Evolutionary conservation across 2,113 vertebrate genomes (phyloP).

Genomic region (Pedetes capensis): DNA sequence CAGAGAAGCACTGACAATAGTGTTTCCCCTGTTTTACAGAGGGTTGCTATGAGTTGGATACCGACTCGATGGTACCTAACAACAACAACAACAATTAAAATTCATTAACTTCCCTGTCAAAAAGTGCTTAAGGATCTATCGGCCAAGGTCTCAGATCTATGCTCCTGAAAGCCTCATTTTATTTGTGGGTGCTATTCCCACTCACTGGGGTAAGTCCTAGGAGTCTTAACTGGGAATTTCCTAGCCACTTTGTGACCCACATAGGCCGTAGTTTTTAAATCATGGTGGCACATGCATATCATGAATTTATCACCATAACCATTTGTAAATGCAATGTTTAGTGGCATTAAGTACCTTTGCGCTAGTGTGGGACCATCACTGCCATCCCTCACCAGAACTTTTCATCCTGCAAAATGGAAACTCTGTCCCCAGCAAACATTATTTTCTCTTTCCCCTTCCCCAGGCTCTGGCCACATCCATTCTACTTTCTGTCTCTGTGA

Average conservation of each 20-base stretch:
- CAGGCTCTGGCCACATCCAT: no score
- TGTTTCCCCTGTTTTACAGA: no score
- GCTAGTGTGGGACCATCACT: neutral
- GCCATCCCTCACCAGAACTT: neutral
- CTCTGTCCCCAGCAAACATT: no score
- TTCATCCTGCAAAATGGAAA: neutral
- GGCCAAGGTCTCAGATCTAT: neutral
- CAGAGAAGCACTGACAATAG: no score
- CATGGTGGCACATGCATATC: neutral
- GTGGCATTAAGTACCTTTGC: no score
- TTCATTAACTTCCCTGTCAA: neutral
- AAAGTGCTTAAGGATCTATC: neutral
- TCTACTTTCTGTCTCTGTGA: neutral
- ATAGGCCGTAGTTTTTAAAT: no score
- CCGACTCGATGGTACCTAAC: no score
- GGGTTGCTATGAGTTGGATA: no score
- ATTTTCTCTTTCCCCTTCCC: no score
- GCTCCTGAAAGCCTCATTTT: neutral
- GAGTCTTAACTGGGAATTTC: neutral
- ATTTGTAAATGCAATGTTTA: neutral
- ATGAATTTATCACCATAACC: neutral
- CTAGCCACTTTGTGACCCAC: neutral
- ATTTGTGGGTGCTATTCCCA: neutral
- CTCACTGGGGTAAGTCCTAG: neutral
- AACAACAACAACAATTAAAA: no score